phyloP scores from a whole-genome alignment of 2,888 invertebrate genomes.

The Fragum whitleyi region DNA sequence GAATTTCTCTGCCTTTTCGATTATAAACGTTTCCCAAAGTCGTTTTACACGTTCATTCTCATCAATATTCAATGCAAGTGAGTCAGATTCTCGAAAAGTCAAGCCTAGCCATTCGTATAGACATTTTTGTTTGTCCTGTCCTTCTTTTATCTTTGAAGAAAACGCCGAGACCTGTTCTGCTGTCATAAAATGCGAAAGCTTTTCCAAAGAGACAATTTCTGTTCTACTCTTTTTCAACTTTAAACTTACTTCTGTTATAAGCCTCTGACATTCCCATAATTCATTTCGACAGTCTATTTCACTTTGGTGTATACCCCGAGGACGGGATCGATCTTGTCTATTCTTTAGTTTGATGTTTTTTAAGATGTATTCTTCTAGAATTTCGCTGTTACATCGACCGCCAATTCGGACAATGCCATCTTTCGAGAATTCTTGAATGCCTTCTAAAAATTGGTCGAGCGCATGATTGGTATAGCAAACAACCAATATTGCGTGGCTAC shows the following conservation, averaged over 20 bases:
- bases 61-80: background rate
- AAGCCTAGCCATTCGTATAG: slow-evolving; percentile 42
- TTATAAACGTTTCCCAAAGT: slow-evolving; percentile 43
- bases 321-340: slow-evolving; percentile 63
- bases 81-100: background rate
- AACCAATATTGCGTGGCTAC: slow-evolving; percentile 76
- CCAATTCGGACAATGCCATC: slow-evolving; percentile 81
- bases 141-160: background rate
- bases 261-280: slow-evolving; percentile 37
- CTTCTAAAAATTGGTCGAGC: slow-evolving; percentile 85
- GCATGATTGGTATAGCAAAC: slow-evolving; percentile 85
- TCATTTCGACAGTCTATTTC: slow-evolving; percentile 59
- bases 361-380: slow-evolving; percentile 67
- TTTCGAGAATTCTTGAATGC: slow-evolving; percentile 75
- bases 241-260: slow-evolving; percentile 58
- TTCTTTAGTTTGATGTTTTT: slow-evolving; percentile 57
- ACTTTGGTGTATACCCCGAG: slow-evolving; percentile 55
- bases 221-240: slow-evolving; percentile 60
- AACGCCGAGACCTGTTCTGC: slow-evolving; percentile 51
- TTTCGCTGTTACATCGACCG: slow-evolving; percentile 76
- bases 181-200: slow-evolving; percentile 57
- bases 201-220: slow-evolving; percentile 32
- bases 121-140: background rate
- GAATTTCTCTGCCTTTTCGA: slow-evolving; percentile 35
- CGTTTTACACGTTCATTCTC: slow-evolving; percentile 11